Percentiles rank a stretch among this genome's conserved stretches.
phyloP scores from a whole-genome alignment of 2,113 vertebrate genomes.

The Recurvirostra avosetta region DNA sequence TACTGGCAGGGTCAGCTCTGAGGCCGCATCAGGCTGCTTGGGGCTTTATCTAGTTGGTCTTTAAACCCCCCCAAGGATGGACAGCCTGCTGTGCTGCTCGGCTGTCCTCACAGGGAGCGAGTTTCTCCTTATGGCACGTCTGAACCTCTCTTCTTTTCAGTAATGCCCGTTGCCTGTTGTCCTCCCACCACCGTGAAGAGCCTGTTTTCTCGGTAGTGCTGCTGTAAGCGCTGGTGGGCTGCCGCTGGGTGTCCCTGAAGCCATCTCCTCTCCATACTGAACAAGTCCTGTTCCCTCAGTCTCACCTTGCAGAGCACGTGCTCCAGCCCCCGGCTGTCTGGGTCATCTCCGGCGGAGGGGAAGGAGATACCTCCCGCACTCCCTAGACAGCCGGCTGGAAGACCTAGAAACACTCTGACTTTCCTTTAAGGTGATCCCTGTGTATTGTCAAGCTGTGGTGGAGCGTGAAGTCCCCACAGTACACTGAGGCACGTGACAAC shows the following conservation, averaged over 20 bases:
- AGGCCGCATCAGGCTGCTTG: not conserved
- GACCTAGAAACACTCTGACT: not conserved
- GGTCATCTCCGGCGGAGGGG: not conserved
- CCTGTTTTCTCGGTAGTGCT: not conserved
- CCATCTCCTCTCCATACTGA: not conserved
- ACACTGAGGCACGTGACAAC: accelerated
- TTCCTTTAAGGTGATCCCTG: not conserved
- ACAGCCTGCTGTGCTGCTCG: not conserved
- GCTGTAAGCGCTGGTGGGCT: not conserved
- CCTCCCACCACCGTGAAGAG: not conserved
- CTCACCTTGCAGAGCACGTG: not conserved
- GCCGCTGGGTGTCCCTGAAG: not conserved
- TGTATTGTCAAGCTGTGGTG: too few relatives aligned
- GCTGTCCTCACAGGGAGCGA: not conserved
- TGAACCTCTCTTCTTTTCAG: not conserved
- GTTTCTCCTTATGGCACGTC: not conserved
- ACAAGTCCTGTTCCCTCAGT: not conserved
- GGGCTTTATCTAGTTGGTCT: not conserved
- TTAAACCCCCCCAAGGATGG: not conserved
- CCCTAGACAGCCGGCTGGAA: not conserved
- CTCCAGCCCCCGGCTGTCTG: not conserved
- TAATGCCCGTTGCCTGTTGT: not conserved
- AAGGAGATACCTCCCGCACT: not conserved
- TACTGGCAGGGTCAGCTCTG: not conserved
- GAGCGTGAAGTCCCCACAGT: not conserved